Evolutionary conservation across 2,113 vertebrate genomes (phyloP), one percentile per base, ranked within the genome.

Genomic region (Tachycineta bicolor): DNA sequence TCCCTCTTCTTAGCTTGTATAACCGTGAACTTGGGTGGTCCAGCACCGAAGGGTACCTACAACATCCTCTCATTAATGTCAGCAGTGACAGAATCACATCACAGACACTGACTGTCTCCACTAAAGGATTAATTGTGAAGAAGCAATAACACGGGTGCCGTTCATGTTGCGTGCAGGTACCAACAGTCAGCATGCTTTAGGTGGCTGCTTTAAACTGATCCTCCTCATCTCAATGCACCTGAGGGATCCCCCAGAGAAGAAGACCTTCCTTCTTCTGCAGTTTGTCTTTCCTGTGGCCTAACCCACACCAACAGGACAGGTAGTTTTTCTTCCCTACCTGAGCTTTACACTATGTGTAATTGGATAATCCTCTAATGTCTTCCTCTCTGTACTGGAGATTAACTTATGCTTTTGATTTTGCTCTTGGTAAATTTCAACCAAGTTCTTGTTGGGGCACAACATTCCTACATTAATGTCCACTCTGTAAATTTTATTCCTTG

Each of bases 401-500:
- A 87, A 84, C 80, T 83, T 90, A 78, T 77, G 53, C 28, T 84
- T 90, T 95, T 74, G 63, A 93, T 73, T 44, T 62, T 47, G 55
- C 10, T 76, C 25, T 43, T 82, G 49, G 50, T 86, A 92, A 83
- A 85, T 91, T 87, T 93, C 52, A 90, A 9, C 39, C 24, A 60
- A 93, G 22, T 67, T 78, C 55, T 85, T 78, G 18, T 68, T 82
- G 87, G n/a, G 47, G 64, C 43, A 83, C 34, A 83, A 58, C 53
- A 64, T 34, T 77, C 43, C 28, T 71, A 58, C 24, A 91, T 77
- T 86, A 74, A 95, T 75, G 50, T 74, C 73, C 76, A 86, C 43
- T 71, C 73, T 3, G 2, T 82, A 89, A 79, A 81, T 92, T 92
- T 87, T 85, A 80, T 64, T 55, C 26, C 25, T 74, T 78, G 24